phyloP scores from a whole-genome alignment of 1,140 invertebrate species.

The Cydia splendana region DNA sequence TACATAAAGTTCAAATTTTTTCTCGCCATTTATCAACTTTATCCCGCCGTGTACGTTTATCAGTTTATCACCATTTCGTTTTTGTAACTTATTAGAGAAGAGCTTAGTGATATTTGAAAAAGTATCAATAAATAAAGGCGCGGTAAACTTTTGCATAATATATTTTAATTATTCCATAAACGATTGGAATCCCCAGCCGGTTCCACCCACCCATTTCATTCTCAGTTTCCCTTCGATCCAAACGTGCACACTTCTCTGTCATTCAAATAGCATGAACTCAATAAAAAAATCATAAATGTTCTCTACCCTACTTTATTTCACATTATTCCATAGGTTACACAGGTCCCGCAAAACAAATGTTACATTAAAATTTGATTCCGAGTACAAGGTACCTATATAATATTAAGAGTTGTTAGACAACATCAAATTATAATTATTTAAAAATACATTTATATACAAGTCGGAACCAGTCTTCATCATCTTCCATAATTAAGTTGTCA shows the following conservation, averaged over 20 bases:
- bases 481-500: conserved; percentile 23
- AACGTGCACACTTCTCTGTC: background rate
- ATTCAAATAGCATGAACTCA: background rate
- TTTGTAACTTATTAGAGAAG: too few relatives aligned
- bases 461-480: conserved; percentile 24
- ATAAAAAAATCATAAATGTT: background rate
- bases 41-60: too few relatives aligned
- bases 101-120: too few relatives aligned
- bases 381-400: conserved; percentile 12
- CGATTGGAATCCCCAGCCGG: background rate
- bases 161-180: background rate
- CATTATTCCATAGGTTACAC: background rate
- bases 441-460: conserved; percentile 21
- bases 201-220: background rate
- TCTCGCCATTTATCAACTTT: too few relatives aligned
- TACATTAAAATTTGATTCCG: conserved; percentile 9
- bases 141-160: too few relatives aligned
- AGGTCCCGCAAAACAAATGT: background rate
- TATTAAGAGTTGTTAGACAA: conserved; percentile 23
- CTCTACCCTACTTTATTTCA: background rate
- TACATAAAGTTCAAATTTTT: too few relatives aligned
- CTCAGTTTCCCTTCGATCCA: background rate
- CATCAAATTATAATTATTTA: conserved; percentile 18
- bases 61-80: too few relatives aligned
- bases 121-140: too few relatives aligned